Evolutionary conservation across 2,888 invertebrate genomes (phyloP).

Genomic region (Esperia sulphurella): DNA sequence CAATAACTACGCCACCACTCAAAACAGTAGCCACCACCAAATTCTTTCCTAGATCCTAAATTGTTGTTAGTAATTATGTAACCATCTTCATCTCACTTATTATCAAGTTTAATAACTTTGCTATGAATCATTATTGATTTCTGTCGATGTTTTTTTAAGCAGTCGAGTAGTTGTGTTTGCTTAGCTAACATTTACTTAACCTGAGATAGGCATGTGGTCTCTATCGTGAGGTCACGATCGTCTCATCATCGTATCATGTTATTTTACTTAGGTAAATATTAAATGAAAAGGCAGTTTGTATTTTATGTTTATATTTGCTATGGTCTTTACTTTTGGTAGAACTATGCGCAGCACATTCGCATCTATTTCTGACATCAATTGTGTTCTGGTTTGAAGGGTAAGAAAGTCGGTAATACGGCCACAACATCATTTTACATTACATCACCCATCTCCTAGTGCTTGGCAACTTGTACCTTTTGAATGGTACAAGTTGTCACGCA

Average conservation of each 20-base stretch:
- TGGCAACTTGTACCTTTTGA: no score
- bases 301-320: no score
- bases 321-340: no score
- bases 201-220: conserved; percentile 27
- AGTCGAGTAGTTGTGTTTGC: conserved; percentile 32
- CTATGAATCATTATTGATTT: conserved; percentile 54
- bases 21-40: no score
- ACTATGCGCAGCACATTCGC: no score
- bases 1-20: no score
- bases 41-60: background rate
- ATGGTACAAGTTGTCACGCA: no score
- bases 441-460: no score
- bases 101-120: background rate
- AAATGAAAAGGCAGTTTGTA: background rate
- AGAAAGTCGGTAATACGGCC: no score
- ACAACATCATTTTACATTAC: no score
- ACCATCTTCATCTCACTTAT: background rate
- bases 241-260: conserved; percentile 6
- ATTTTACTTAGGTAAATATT: conserved; percentile 11
- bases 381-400: no score
- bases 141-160: conserved; percentile 41
- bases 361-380: no score
- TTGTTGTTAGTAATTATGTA: conserved; percentile 18
- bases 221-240: conserved; percentile 37
- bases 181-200: conserved; percentile 47